Base-by-base conservation (phyloP, 2,113 vertebrate genomes). In the Lichenostomus cassidix region DNA sequence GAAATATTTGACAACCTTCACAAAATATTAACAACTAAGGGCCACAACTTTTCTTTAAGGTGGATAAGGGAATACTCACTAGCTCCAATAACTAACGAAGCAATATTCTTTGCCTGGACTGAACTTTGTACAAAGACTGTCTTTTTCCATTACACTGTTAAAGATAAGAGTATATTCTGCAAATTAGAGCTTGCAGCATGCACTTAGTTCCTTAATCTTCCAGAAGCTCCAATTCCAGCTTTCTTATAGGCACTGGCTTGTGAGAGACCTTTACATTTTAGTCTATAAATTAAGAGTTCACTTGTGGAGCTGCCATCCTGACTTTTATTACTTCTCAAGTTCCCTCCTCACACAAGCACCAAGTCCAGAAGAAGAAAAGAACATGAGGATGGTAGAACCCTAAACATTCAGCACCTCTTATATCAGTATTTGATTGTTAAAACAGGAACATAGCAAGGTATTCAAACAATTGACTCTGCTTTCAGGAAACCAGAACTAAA, bases 201-300 rank as follows among this genome's bases (percentile, higher is more conserved):
- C 35, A 67, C 39, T 65, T 67, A 23, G 83, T 77, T 89, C 73
- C 84, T 73, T 93, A 31, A 64, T 60, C 47, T 90, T 88, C 80
- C 79, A 94, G 60, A 95, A 96, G 71, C 13, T 95, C 60, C 75
- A 91, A 59, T 63, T 90, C 59, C 50, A 88, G n/a, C 44, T 86
- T 83, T 81, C 75, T 77, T 69, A 95, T 49, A 93, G 55, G 87
- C 78, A 85, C 0, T 85, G 58, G 65, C 53, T 91, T 87, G 35
- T 16, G 29, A 83, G 44, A 94, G 12, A 65, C 50, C 55, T 91
- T 77, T 64, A 56, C 11, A 29, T 75, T 83, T 84, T 14, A 55
- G 33, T n/a, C 85, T 71, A 50, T 75, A 91, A 94, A 90, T 83
- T 77, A 73, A 67, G 58, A 83, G 53, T 46, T 88, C 58, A 86